Percentiles rank a stretch among this genome's conserved stretches.
Evolutionary conservation across 1,140 invertebrate genomes (phyloP).

Genomic region (Sycobia sp.): DNA sequence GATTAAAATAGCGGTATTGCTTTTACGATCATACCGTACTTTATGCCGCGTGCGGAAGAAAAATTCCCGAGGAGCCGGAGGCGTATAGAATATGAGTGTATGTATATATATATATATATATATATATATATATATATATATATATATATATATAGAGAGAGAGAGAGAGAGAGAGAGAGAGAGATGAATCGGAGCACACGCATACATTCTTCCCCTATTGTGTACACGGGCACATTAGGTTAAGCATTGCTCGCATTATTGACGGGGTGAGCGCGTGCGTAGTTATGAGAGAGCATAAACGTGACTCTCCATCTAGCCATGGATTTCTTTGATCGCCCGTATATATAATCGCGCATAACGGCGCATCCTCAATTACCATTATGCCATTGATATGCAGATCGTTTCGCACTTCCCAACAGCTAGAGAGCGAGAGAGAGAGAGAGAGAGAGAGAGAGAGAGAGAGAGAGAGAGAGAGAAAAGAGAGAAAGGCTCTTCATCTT

Average conservation of each 20-base stretch:
- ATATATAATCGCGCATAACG: constrained; percentile 45
- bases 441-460: no score
- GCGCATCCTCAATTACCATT: constrained; percentile 58
- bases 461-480: no score
- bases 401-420: constrained; percentile 45
- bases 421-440: no score
- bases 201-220: neutral
- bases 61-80: no score
- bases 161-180: constrained; percentile 3
- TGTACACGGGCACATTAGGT: neutral
- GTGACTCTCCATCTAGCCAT: constrained; percentile 39
- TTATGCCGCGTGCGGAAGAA: no score
- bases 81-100: no score
- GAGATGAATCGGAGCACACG: neutral
- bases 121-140: no score
- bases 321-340: constrained; percentile 37
- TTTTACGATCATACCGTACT: no score
- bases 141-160: neutral
- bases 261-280: constrained; percentile 18
- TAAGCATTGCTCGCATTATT: neutral
- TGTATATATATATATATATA: no score
- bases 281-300: constrained; percentile 40
- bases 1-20: no score
- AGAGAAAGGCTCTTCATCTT: no score
- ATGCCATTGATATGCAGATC: constrained; percentile 59